Conservation (phyloP, 2,888 invertebrate species). For the Drosophila gaucha region DNA sequence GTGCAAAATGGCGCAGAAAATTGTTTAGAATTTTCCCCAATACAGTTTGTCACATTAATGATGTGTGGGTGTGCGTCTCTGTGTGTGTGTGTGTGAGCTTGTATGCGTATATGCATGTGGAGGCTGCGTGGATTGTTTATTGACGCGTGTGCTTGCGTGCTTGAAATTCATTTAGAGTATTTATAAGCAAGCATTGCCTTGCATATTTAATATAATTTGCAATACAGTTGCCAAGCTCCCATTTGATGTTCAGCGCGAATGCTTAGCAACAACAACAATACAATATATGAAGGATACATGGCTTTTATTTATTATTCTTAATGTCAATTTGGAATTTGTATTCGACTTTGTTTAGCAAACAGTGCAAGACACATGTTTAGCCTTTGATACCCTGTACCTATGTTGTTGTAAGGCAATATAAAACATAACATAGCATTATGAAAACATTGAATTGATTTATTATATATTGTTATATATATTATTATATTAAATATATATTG, state of each 20-base stretch:
- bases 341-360: slow-evolving; percentile 59
- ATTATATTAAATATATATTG: too few relatives aligned
- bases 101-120: background rate
- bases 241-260: slow-evolving; percentile 18
- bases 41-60: slow-evolving; percentile 35
- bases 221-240: slow-evolving; percentile 36
- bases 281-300: slow-evolving; percentile 32
- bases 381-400: slow-evolving; percentile 32
- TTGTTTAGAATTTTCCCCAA: slow-evolving; percentile 34
- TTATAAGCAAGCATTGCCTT: slow-evolving; percentile 74
- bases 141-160: slow-evolving; percentile 79
- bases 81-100: slow-evolving; percentile 6
- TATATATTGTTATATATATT: too few relatives aligned
- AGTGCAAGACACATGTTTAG: slow-evolving; percentile 17
- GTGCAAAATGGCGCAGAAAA: slow-evolving; percentile 55
- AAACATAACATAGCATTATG: too few relatives aligned
- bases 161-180: slow-evolving; percentile 82
- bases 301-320: slow-evolving; percentile 77
- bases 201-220: slow-evolving; percentile 80
- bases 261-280: slow-evolving; percentile 24
- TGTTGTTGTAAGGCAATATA: too few relatives aligned
- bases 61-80: slow-evolving; percentile 1
- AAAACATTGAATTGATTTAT: too few relatives aligned
- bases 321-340: slow-evolving; percentile 76
- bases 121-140: slow-evolving; percentile 45